Percentiles rank a stretch among this genome's conserved stretches.
phyloP scores from a whole-genome alignment of 2,888 invertebrate species.

The Eulithis testata region DNA sequence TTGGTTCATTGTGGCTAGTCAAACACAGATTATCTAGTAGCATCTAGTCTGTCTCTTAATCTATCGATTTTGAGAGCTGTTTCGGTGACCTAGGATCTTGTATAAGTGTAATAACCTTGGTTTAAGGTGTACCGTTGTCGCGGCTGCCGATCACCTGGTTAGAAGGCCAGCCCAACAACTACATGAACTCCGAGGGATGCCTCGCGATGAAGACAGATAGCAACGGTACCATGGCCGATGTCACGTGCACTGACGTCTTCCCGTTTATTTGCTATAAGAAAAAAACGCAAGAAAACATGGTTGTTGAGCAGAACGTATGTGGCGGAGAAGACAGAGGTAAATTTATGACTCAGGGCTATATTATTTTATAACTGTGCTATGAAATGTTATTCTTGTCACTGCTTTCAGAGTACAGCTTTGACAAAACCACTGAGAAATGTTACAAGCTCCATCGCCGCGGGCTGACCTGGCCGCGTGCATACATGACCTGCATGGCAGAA shows the following conservation, averaged over 20 bases:
- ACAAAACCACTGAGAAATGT: slow-evolving; percentile 51
- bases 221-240: slow-evolving; percentile 27
- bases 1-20: no score
- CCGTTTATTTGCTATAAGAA: slow-evolving; percentile 36
- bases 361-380: no score
- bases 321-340: slow-evolving; percentile 44
- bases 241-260: slow-evolving; percentile 15
- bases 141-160: slow-evolving; percentile 37
- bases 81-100: neutral
- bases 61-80: no score
- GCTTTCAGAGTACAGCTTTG: slow-evolving; percentile 48
- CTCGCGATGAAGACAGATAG: slow-evolving; percentile 27
- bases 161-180: slow-evolving; percentile 40
- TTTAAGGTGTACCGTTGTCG: slow-evolving; percentile 37
- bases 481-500: slow-evolving; percentile 58
- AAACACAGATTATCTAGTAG: no score
- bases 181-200: slow-evolving; percentile 38
- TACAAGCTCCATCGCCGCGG: slow-evolving; percentile 61
- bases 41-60: no score
- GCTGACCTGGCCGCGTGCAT: slow-evolving; percentile 54
- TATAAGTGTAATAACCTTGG: neutral
- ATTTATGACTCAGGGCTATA: neutral
- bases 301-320: slow-evolving; percentile 12
- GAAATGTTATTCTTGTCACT: no score
- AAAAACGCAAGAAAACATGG: neutral